phyloP scores from a whole-genome alignment of 2,113 vertebrate genomes.

The Pongo abelii region DNA sequence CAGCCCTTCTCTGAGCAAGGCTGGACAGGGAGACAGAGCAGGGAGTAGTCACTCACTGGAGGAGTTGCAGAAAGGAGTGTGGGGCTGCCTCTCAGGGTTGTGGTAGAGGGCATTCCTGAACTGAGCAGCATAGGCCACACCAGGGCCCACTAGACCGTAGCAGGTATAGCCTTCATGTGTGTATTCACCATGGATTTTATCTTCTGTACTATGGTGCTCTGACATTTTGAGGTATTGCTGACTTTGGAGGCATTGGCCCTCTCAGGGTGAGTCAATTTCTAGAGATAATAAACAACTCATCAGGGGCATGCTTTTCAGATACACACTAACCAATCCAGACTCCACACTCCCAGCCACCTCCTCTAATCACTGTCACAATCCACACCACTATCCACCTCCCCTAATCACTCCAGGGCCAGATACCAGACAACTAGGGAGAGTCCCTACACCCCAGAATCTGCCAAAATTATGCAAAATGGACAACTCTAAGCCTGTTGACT shows the following conservation, averaged over 20 bases:
- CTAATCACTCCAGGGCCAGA: background rate
- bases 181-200: background rate
- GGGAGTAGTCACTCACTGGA: fast-evolving
- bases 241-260: background rate
- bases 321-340: background rate
- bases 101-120: background rate
- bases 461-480: background rate
- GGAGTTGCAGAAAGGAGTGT: background rate
- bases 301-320: background rate
- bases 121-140: background rate
- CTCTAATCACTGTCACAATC: background rate
- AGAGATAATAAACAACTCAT: background rate
- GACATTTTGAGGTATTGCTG: background rate
- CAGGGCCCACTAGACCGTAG: background rate
- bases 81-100: fast-evolving
- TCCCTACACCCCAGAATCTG: background rate
- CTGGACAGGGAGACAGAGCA: background rate
- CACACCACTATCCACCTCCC: background rate
- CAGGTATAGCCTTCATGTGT: fast-evolving
- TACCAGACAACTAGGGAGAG: background rate
- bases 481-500: background rate
- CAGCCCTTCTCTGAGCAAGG: background rate
- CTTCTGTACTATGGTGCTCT: background rate
- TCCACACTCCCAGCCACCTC: background rate
- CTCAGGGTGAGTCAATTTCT: background rate